Evolutionary conservation across 2,888 invertebrate species (phyloP).

Genomic region (Leptarthrus brevirostris): DNA sequence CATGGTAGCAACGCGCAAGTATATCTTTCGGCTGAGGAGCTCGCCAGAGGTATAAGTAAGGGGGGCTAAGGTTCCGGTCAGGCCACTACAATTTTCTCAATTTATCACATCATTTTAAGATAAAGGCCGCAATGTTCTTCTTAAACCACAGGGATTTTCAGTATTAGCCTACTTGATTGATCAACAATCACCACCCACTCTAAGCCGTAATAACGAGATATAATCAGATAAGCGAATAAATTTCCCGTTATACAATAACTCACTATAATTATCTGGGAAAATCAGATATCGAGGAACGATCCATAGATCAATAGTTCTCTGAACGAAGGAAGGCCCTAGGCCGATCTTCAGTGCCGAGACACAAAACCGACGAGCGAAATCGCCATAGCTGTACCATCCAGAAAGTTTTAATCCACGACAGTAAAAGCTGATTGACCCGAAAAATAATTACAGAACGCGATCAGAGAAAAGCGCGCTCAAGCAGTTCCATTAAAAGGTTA

Average conservation of each 20-base stretch:
- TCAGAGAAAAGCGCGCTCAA: background rate
- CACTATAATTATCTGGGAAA: constrained; percentile 41
- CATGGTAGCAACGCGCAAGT: background rate
- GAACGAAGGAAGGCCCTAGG: constrained; percentile 6
- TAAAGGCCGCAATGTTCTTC: constrained; percentile 25
- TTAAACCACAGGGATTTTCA: constrained; percentile 8
- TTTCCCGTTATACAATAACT: constrained; percentile 47
- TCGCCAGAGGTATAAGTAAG: too few relatives aligned
- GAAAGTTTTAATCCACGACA: background rate
- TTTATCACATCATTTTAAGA: constrained; percentile 32
- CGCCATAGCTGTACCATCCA: background rate
- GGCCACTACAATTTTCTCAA: constrained; percentile 12
- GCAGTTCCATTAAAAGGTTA: constrained; percentile 50
- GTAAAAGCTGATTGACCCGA: constrained; percentile 47
- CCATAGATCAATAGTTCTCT: constrained; percentile 32
- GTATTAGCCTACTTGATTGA: constrained; percentile 18
- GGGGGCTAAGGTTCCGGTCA: background rate
- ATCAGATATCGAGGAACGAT: constrained; percentile 38
- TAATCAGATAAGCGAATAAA: constrained; percentile 28
- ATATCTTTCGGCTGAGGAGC: background rate
- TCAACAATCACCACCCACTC: constrained; percentile 29
- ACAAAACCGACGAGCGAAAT: background rate
- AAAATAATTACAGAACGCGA: constrained; percentile 49
- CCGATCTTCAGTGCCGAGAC: background rate
- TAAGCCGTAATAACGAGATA: constrained; percentile 9